Base-by-base conservation (phyloP, 92 coral and sea anemone genomes). In the Metridium senile region DNA sequence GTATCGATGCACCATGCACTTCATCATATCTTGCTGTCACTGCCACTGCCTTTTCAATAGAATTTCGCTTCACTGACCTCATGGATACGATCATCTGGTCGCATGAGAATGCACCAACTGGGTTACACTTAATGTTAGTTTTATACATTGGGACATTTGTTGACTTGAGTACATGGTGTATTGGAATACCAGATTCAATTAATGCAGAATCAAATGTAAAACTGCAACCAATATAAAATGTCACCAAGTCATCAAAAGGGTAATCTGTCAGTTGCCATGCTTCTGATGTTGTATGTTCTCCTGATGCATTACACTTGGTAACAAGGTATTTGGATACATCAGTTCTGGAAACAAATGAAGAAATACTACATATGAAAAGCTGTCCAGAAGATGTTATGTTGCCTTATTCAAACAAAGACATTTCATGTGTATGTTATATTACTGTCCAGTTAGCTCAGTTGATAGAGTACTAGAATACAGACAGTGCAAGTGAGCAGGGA, bases 1-100 rank as follows among this genome's bases (percentile, higher is more conserved):
- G 99, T 66, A 95, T 85, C 16, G 99, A 97, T 26, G 99, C 90
- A 9, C 99, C 99, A 81, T 95, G 99, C 30, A 86, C 90, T n/a
- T 86, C 85, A 29, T 93, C 93, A 26, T 77, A 93, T 31, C 66
- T 67, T 25, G 94, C 88, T 30, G 99, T 95, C 8, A 93, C 77
- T 20, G 86, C 78, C 0, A 95, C 92, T 9, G 94, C 81, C 66
- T 77, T 86, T 34, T 95, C 93, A 19, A 95, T 75, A 26, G 76
- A 77, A 11, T 82, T 75, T 68, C 25, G 75, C 47, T 87, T 85
- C 58, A 95, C 85, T 8, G 93, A 87, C 31, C 97, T 81, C 99
- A 95, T 95, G 23, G 99, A 87, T 9, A 95, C 99, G 26, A 89
- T 85, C 97, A 89, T 87, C 29, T 76, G 58, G 1, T 93, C 75